A percentile compares a stretch with the other conserved stretches of the same genome.
Evolutionary conservation across 2,888 invertebrate species (phyloP).

Genomic region (Morpho achilles): DNA sequence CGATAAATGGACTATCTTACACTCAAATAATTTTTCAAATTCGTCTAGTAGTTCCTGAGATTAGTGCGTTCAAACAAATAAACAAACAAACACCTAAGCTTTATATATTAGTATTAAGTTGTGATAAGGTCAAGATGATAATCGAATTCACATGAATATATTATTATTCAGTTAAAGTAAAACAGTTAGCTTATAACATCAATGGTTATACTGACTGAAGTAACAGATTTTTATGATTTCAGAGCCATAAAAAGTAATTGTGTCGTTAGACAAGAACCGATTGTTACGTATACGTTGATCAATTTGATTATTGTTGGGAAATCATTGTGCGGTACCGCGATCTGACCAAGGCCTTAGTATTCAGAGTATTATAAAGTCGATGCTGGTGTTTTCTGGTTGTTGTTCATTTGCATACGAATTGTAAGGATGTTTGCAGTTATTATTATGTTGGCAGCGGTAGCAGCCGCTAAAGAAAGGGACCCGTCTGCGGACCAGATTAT

Average conservation of each 20-base stretch:
- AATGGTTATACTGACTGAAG: conserved; percentile 6
- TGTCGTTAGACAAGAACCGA: conserved; percentile 19
- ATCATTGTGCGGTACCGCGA: conserved; percentile 25
- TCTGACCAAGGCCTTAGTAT: conserved; percentile 30
- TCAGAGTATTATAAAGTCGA: conserved; percentile 31
- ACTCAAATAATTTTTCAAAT: too few species aligned
- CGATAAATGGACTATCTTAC: too few species aligned
- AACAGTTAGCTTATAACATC: neutral
- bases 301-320: conserved; percentile 28
- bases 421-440: conserved; percentile 22
- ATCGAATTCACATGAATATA: too few species aligned
- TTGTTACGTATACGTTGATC: conserved; percentile 25
- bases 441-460: conserved; percentile 28
- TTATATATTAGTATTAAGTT: too few species aligned
- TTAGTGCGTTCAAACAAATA: too few species aligned
- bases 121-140: too few species aligned
- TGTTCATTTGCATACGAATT: conserved; percentile 19
- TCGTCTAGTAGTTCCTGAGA: too few species aligned
- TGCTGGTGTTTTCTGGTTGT: conserved; percentile 18
- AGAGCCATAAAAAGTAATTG: conserved; percentile 19
- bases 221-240: conserved; percentile 15
- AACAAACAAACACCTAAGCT: too few species aligned
- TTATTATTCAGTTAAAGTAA: too few species aligned
- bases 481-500: conserved; percentile 47
- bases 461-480: conserved; percentile 33